Evolutionary conservation across 2,113 vertebrate species (phyloP), one percentile per base, ranked within the genome.

Genomic region (Actenoides hombroni): DNA sequence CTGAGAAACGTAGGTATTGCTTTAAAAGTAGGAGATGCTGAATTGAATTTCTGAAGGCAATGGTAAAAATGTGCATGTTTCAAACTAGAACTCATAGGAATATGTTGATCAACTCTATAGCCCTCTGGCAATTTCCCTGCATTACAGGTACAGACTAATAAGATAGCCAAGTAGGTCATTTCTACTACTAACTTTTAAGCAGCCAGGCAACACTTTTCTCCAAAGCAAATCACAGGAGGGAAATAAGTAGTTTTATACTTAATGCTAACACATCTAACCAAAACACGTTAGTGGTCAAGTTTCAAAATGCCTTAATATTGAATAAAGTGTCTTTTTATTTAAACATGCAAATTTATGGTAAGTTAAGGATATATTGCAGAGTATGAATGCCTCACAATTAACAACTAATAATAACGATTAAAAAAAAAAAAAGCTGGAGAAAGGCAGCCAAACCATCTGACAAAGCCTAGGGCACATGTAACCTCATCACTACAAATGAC

Each of bases 361-460:
- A 93, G 77, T 83, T 91, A 89, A 90, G 51, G 39, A 37, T 73
- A 51, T 78, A 92, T 39, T 88, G 78, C 63, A 28, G 28, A 71
- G 79, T 73, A 82, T 16, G 6, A 94, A 91, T 85, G 94, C 88
- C 46, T 94, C 69, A 91, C 86, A 81, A 88, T 44, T 85, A 95
- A 86, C 84, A 75, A 88, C 78, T 83, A 90, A 82, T 92, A 88
- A 91, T 31, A 87, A 64, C 11, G 74, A 63, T 28, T 8, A 9
- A 51, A 80, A 44, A 71, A 63, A 6, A 82, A 63, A 6, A 82
- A 63, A 71, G 0, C 39, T 86, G 39, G 54, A 95, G 79, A 94
- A 95, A 95, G 90, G 81, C 92, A 97, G 95, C 95, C 96, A 96
- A 97, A 84, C 95, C 95, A 96, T 97, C 94, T 97, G 96, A 97